Percentiles rank a stretch among this genome's conserved stretches.
phyloP scores from a whole-genome alignment of 2,113 vertebrate genomes.

The Chloropsis cyanopogon region DNA sequence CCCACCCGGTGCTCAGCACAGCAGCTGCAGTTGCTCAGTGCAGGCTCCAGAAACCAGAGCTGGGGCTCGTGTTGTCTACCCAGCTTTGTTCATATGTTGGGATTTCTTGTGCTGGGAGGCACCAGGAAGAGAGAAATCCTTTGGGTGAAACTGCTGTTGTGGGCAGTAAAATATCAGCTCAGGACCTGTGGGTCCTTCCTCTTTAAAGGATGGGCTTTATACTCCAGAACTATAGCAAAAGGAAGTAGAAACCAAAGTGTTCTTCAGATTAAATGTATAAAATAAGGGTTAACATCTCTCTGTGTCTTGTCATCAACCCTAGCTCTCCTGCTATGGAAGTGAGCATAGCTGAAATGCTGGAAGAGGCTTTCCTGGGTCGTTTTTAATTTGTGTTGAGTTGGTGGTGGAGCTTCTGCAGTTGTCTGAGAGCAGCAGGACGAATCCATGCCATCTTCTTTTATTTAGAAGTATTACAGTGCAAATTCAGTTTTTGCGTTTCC shows the following conservation, averaged over 20 bases:
- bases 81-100: rapidly evolving
- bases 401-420: neutral
- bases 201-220: neutral
- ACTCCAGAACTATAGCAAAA: neutral
- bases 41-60: neutral
- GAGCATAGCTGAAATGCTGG: neutral
- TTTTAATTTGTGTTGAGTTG: neutral
- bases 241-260: neutral
- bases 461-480: neutral
- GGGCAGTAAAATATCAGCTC: neutral
- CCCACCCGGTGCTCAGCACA: rapidly evolving
- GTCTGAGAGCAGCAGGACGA: neutral
- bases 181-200: neutral
- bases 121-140: neutral
- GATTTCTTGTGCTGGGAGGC: neutral
- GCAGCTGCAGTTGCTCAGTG: neutral
- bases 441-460: neutral
- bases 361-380: neutral
- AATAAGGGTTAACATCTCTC: neutral
- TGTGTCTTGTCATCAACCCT: neutral
- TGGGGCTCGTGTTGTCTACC: neutral
- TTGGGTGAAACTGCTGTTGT: neutral
- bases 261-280: neutral
- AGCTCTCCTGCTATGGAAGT: neutral
- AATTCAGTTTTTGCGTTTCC: neutral